Evolutionary conservation across 2,113 vertebrate species (phyloP), one percentile per base, ranked within the genome.

Genomic region (Dolichallabes microphthalmus): DNA sequence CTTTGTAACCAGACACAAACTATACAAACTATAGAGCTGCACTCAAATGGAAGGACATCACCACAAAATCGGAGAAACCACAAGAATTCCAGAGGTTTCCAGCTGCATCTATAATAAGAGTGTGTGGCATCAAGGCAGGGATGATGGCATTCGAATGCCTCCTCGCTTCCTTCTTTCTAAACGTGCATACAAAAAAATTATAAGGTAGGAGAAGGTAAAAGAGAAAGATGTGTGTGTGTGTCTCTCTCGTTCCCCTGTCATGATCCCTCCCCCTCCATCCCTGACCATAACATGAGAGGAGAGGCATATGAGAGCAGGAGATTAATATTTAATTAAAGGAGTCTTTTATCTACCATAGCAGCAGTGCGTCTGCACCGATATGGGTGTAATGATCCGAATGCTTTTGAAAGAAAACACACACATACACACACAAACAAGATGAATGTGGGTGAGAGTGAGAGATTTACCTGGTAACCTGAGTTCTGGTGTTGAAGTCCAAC

Each of bases 401-500:
- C 63, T 1, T 79, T 80, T 27, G 53, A 3, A 5, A 6, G 35
- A 71, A 69, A 35, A 71, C 13, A 35, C 45, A 74, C 27, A 60
- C 53, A 68, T 22, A 2, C 5, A 53, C 4, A 76, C n/a, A 17
- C 39, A 61, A 57, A 57, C 14, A 22, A 61, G 5, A 2, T n/a
- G 10, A 30, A 76, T 71, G 64, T 32, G 83, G 68, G 71, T 32
- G 81, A 30, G 82, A 66, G 82, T 25, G 57, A 68, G 53, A 11
- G 78, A 32, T 50, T 94, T 89, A 99, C 98, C 98, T 97, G 92
- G 98, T 99, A 93, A 99, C 98, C 92, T 98, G 98, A 3, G 98
- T 99, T 90, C 98, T 95, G 87, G 98, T 99, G 93, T 95, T 98
- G 93, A 99, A 99, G 92, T 99, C 98, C 75, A 99, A 91, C 13